These are phyloP conservation scores for Latrodectus elegans DNA, from an alignment of 2,888 invertebrate species.

Conservation along the genomic window DNA sequence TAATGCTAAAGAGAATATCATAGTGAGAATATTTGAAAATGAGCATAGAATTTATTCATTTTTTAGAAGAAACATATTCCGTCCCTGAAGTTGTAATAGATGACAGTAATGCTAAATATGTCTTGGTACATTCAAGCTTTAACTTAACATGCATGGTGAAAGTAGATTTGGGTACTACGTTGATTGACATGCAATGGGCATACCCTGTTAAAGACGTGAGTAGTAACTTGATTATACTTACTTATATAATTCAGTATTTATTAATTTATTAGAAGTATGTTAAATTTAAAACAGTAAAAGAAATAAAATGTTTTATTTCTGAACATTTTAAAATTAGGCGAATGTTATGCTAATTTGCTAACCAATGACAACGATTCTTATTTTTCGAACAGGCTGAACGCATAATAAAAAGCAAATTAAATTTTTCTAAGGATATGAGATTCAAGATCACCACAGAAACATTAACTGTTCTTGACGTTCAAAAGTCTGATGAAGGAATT, in stretches of 20 bases:
- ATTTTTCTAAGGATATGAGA: slow-evolving; percentile 2
- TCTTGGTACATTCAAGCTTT: slow-evolving; percentile 70
- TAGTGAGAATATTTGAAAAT: no score
- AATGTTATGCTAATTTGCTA: no score
- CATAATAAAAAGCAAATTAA: slow-evolving; percentile 18
- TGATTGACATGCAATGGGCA: slow-evolving; percentile 69
- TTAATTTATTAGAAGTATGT: no score
- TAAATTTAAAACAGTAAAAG: no score
- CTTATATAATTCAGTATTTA: no score
- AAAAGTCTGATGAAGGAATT: slow-evolving; percentile 70
- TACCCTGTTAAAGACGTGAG: slow-evolving; percentile 68
- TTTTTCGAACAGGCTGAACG: slow-evolving; percentile 23
- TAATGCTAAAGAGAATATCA: no score
- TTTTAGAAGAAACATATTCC: slow-evolving; percentile 39
- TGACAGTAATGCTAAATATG: slow-evolving; percentile 70
- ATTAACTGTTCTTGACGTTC: slow-evolving; percentile 69
- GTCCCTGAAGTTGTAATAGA: slow-evolving; percentile 70
- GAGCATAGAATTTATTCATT: neutral
- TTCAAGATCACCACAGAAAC: slow-evolving; percentile 12
- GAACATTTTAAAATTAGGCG: no score
- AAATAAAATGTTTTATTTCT: no score
- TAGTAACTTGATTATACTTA: neutral
- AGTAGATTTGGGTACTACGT: slow-evolving; percentile 64
- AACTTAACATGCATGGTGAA: slow-evolving; percentile 70
- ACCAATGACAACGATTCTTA: no score